Base-by-base conservation (phyloP, 1,140 invertebrate genomes). In the Mactra quadrangularis region DNA sequence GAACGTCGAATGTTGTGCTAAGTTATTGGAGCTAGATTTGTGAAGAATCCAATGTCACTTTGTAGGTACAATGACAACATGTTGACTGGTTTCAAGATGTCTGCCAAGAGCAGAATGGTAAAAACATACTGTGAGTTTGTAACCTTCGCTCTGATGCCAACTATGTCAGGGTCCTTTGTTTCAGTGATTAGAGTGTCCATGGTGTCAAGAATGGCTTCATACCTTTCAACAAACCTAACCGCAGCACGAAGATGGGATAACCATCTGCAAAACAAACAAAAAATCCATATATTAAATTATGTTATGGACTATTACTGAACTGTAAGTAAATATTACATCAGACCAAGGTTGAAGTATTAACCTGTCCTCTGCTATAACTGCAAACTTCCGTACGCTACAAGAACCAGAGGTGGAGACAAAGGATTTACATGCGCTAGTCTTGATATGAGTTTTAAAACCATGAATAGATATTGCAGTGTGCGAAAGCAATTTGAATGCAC, bases 31-130 rank as follows among this genome's bases (percentile, higher is more conserved):
- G n/a, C n/a, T n/a, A n/a, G n/a, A n/a, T n/a, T n/a, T n/a, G n/a
- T n/a, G 15, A 33, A 60, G 35, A 60, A 35, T 35, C 68, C 38
- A 33, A 60, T 60, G 35, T 33, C n/a, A 60, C 31, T 45, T 33
- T 77, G 38, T 4, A 77, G 33, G 25, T 79, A 79, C 47, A 68
- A 31, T 15, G 60, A 53, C 17, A 79, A 41, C 76, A 79, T 66
- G 76, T 79, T 68, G 0, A 79, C 76, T 41, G 76, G 76, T 25
- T 79, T 70, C 22, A 79, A 52, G 17, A 79, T 79, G 47, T 68
- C 76, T 27, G 31, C 29, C 15, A 79, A 62, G 4, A 79, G 47
- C 25, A 79, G 52, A 57, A 79, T 57, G 29, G 45, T 79, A 19
- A 62, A 45, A 4, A 79, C 47, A 55, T 33, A 55, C 27, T 1